Conservation (phyloP, 2,113 vertebrate genomes). For the Panthera uncia region DNA sequence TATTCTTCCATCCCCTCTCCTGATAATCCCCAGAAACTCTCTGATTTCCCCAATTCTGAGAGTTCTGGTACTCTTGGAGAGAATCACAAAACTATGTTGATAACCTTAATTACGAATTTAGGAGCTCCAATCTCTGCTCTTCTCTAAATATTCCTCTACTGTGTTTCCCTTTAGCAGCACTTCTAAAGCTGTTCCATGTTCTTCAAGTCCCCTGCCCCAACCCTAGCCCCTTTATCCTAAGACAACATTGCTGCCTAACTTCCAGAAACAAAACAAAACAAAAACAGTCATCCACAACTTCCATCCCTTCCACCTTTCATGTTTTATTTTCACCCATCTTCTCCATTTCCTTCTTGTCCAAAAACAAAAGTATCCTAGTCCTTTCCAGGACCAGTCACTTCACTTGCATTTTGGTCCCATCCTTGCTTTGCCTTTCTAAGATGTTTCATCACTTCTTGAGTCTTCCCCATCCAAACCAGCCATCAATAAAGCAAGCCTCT, state of each 20-base stretch:
- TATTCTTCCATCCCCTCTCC: background rate
- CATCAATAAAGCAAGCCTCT: background rate
- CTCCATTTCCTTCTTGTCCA: background rate
- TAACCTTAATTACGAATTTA: slow-evolving; percentile 22
- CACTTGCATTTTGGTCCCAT: background rate
- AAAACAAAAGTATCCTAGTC: background rate
- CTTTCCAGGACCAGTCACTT: background rate
- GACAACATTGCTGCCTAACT: background rate
- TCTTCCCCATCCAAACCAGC: background rate
- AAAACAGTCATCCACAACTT: background rate
- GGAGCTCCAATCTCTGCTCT: background rate
- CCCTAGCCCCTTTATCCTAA: background rate
- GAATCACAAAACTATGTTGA: background rate
- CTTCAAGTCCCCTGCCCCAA: background rate
- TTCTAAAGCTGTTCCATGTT: background rate
- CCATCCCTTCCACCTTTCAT: background rate
- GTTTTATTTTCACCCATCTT: background rate
- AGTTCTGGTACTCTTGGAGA: background rate
- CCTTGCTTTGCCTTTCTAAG: background rate
- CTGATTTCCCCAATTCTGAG: background rate
- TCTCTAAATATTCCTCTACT: background rate
- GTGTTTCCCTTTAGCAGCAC: background rate
- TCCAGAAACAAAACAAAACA: background rate
- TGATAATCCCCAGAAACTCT: background rate
- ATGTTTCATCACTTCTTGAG: background rate